Base-by-base conservation (phyloP, 2,113 vertebrate genomes). In the Cryptotis parvus region DNA sequence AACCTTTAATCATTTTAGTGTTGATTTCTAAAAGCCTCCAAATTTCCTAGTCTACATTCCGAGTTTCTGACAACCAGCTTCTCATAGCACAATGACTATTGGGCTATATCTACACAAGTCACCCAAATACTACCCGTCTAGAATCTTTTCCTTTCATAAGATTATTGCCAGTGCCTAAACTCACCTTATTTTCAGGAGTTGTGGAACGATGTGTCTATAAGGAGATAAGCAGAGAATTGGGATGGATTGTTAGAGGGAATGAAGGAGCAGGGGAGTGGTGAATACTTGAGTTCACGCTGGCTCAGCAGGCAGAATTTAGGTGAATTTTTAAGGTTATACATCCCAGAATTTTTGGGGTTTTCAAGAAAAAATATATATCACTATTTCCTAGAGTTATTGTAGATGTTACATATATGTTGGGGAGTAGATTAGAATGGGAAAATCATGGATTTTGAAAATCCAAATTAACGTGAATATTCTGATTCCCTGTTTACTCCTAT, bases 1-100 rank as follows among this genome's bases (percentile, higher is more conserved):
- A n/a, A n/a, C n/a, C 12, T 86, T 69, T 76, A 91, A 74, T 49
- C 3, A 80, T 82, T 91, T 81, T 58, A 75, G 33, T 89, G 39
- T 29, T 87, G 39, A 41, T 73, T 49, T 73, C 78, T 31, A 1
- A 11, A 83, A 90, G 26, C 49, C 22, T 68, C 26, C 15, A 81
- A 24, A 0, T 89, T 74, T 83, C 8, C 12, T 37, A 83, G 22
- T 5, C 33, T 37, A 55, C 18, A 55, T 55, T 26, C 63, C 81
- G 33, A 80, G 27, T 31, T n/a, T 27, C 35, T 75, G 27, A 89
- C 16, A 31, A n/a, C 70, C 12, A 18, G 22, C 8, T 70, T 76
- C 27, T 79, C 29, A 41, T 26, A 37, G n/a, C 14, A 88, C 5
- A 26, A n/a, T 39, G 52, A 77, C n/a, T 69, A 77, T 33, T n/a